Conservation (phyloP, 2,888 invertebrate genomes). For the Beris chalybata region DNA sequence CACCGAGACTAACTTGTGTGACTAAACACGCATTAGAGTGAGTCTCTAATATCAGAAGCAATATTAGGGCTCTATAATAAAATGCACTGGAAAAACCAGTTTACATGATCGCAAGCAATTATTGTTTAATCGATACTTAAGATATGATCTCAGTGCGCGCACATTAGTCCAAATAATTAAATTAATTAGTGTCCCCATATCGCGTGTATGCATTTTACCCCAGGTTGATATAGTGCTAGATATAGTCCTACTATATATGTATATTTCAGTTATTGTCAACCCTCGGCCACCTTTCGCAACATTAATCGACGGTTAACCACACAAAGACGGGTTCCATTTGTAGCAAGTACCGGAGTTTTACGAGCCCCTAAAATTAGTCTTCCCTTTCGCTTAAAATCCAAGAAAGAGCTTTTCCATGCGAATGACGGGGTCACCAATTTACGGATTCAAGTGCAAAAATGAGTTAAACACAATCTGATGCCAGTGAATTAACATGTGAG, state of each 20-base stretch:
- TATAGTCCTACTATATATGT: background rate
- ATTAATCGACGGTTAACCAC: slow-evolving; percentile 24
- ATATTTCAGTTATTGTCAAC: slow-evolving; percentile 27
- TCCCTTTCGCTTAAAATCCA: no score
- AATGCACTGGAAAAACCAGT: slow-evolving; percentile 27
- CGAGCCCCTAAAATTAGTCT: no score
- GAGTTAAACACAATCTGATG: slow-evolving; percentile 27
- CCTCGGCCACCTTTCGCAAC: slow-evolving; percentile 5
- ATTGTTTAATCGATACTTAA: slow-evolving; percentile 45
- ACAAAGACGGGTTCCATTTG: background rate
- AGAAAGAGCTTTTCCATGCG: no score
- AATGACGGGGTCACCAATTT: no score
- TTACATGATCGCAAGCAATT: slow-evolving; percentile 41
- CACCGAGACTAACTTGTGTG: no score
- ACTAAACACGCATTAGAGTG: no score
- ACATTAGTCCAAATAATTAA: slow-evolving; percentile 46
- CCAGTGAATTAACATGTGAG: slow-evolving; percentile 34
- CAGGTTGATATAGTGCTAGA: background rate
- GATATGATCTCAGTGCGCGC: slow-evolving; percentile 39
- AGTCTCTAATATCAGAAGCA: no score
- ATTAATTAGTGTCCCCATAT: slow-evolving; percentile 45
- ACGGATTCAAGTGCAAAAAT: no score
- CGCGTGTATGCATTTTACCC: slow-evolving; percentile 39
- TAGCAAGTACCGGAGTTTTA: no score
- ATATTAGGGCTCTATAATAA: no score